Percentiles rank a stretch among this genome's conserved stretches.
These are phyloP conservation scores for Brachypteracias leptosomus DNA, from an alignment of 2,113 vertebrate genomes.

Conservation along the genomic window DNA sequence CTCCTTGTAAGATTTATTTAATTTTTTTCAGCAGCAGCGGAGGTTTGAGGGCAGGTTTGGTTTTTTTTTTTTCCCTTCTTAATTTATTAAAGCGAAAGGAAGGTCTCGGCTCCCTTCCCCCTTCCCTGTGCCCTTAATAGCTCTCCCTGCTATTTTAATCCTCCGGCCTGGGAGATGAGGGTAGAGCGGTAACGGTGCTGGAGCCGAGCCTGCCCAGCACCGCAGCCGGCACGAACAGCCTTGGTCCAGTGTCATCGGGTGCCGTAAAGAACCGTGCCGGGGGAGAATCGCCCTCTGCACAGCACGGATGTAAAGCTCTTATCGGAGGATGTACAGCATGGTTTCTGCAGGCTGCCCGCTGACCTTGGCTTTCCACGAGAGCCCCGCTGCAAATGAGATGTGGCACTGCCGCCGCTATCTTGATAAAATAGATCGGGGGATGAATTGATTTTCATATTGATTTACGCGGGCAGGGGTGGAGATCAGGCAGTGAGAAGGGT, in stretches of 20 bases:
- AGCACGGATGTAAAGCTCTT: not conserved
- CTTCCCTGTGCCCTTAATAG: constrained; percentile 64
- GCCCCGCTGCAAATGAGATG: constrained; percentile 32
- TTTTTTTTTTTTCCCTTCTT: not conserved
- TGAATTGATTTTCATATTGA: constrained; percentile 66
- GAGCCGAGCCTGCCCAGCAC: constrained; percentile 40
- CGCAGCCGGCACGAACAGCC: not conserved
- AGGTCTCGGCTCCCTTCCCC: constrained; percentile 72
- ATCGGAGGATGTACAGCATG: not conserved
- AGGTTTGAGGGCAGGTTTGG: not conserved
- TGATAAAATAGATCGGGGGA: constrained; percentile 64
- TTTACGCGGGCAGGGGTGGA: not conserved
- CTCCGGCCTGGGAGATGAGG: constrained; percentile 59
- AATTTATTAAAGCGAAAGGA: not conserved
- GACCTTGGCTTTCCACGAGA: constrained; percentile 59
- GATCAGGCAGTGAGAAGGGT: not conserved
- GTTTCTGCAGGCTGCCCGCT: not conserved
- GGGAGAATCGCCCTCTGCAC: not conserved
- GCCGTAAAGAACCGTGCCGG: not conserved
- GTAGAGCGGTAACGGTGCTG: constrained; percentile 55
- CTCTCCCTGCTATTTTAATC: constrained; percentile 78
- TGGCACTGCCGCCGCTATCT: constrained; percentile 56
- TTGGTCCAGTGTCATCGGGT: not conserved
- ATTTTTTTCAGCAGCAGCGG: not conserved
- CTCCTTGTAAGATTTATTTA: constrained; percentile 29